Evolutionary conservation across 2,113 vertebrate genomes (phyloP), one percentile per base, ranked within the genome.

Genomic region (Paratilapia polleni): DNA sequence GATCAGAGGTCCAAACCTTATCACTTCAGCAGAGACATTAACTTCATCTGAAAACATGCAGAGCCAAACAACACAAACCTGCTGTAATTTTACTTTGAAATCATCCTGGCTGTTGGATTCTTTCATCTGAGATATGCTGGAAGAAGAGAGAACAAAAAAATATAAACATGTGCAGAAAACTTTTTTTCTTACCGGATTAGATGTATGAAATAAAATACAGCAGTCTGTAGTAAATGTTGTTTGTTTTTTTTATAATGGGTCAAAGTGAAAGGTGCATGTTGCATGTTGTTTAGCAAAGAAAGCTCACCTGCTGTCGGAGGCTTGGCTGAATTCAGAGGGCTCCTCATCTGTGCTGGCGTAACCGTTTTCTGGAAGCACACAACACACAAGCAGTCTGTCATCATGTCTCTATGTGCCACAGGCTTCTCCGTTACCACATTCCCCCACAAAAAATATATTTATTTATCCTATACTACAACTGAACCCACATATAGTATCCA

Each of bases 101-200:
- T 99, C 98, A 76, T 99, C 98, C 28, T 99, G 98, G 94, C 98
- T 99, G 87, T 96, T 97, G 38, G 98, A 99, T 12, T 97, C 96
- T 92, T 98, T 99, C 97, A 99, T 98, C 73, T 96, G 96, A 41
- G 96, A 97, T 54, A 97, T 93, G 86, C 98, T 99, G 90, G 12
- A 75, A 75, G 20, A 74, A 22, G 20, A 79, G 5, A 86, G 34
- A 28, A 80, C 58, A 28, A 22, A 8, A 26, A 76, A 19, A 81
- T 19, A 20, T 17, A 49, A 41, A 56, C 2, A 74, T 43, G 11
- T 15, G 24, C 4, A 34, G 3, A 7, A 36, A 28, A 34, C 31
- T 15, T 13, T 52, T 19, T 20, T 9, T 43, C 10, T 13, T 68
- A 68, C 22, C 19, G 41, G 26, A 49, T 26, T 49, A 68, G 22